These are phyloP conservation scores for Stenopsyche tienmushanensis DNA, from an alignment of 1,140 invertebrate genomes.

Conservation along the genomic window DNA sequence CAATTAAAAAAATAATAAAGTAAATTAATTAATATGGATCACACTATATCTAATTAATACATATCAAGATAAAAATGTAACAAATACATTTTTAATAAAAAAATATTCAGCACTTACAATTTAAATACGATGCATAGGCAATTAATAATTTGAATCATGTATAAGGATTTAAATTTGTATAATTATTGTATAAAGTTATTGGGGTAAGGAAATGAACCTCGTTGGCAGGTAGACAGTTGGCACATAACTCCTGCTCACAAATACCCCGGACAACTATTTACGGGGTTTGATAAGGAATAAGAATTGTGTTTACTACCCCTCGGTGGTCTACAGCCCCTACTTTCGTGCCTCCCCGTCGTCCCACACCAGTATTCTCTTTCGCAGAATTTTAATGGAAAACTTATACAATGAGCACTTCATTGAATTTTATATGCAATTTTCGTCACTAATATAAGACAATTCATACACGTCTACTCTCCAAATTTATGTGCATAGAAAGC, in stretches of 20 bases:
- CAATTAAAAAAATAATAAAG: background rate
- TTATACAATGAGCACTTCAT: conserved; percentile 11
- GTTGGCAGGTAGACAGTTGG: conserved; percentile 2
- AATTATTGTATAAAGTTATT: background rate
- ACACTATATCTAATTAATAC: too few relatives aligned
- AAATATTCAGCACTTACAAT: too few relatives aligned
- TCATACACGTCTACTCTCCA: too few relatives aligned
- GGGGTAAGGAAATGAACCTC: background rate
- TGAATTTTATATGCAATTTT: conserved; percentile 1
- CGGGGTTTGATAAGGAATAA: conserved; percentile 31
- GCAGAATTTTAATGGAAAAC: conserved; percentile 7
- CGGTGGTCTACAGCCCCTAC: conserved; percentile 11
- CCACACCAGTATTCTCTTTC: background rate
- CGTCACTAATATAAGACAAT: too few relatives aligned
- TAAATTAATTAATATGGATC: too few relatives aligned
- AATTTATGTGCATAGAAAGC: too few relatives aligned
- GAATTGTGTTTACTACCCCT: conserved; percentile 32
- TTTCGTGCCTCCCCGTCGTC: background rate
- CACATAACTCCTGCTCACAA: conserved; percentile 24
- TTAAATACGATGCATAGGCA: too few relatives aligned
- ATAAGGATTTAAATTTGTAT: too few relatives aligned
- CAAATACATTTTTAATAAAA: too few relatives aligned
- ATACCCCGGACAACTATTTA: conserved; percentile 34
- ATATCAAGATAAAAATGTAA: too few relatives aligned
- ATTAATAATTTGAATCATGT: too few relatives aligned